A percentile compares a stretch with the other conserved stretches of the same genome.
Conservation (phyloP, 2,113 vertebrate species). For the Oreochromis tanganicae region DNA sequence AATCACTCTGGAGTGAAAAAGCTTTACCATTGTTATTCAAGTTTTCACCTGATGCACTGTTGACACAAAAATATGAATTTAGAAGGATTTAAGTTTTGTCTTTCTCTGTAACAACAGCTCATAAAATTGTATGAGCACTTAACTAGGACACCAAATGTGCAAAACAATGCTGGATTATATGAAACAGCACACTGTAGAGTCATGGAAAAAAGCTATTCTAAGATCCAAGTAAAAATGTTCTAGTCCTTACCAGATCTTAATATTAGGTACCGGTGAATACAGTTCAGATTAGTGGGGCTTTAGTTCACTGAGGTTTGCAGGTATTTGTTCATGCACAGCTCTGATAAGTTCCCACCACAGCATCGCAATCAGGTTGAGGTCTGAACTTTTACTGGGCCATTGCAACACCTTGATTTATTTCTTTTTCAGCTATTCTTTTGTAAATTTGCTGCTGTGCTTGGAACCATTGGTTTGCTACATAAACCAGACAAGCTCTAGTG, state of each 20-base stretch:
- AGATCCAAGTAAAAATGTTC: background rate
- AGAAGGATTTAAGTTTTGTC: background rate
- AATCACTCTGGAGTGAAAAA: background rate
- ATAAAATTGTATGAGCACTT: background rate
- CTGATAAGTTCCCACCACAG: background rate
- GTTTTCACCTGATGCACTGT: background rate
- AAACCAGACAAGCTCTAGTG: background rate
- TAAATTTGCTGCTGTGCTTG: background rate
- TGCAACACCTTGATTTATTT: background rate
- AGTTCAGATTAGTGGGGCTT: background rate
- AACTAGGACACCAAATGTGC: background rate
- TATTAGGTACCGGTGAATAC: background rate
- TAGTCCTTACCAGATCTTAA: background rate
- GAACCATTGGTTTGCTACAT: background rate
- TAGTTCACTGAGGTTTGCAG: background rate
- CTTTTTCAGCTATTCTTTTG: background rate
- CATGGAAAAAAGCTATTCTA: background rate
- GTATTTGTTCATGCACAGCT: background rate
- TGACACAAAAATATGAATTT: background rate
- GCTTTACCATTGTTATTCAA: background rate
- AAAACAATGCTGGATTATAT: background rate
- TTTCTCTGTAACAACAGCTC: background rate
- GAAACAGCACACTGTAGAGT: background rate
- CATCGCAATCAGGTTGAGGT: background rate
- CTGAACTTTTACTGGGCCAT: background rate